Evolutionary conservation across 2,888 invertebrate genomes (phyloP), one percentile per base, ranked within the genome.

Genomic region (Periphyllus acericola): DNA sequence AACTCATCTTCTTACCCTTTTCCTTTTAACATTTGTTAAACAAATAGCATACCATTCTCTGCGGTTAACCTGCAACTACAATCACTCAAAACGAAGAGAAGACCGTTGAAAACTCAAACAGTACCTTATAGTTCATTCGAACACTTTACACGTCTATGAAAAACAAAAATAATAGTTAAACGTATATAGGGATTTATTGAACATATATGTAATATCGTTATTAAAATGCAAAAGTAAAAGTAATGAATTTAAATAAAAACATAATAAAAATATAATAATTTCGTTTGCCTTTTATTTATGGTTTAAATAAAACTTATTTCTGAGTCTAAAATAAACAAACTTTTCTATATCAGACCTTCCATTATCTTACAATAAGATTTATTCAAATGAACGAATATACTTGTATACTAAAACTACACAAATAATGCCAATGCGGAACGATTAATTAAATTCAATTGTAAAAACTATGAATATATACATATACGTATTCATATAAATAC

Each of bases 41-140:
- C 85, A 78, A 76, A 84, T 84, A 34, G 32, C 46, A 32, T 25
- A 46, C 36, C 60, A 60, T 72, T 60, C 25, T 75, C 34, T 46
- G 46, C n/a, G 79, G 85, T 85, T 85, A 79, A 86, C 85, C 85
- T n/a, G n/a, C n/a, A 55, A 76, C 74, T 36, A 55, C 84, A 76
- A 84, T 84, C 76, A 55, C 68, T 84, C 84, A 76, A 76, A 84
- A 46, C 74, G n/a, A n/a, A 34, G 36, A 74, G 55, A 83, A 60
- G 60, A 14, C 74, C 55, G 74, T 36, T 36, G 55, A 36, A 82
- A 83, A 83, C 74, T 60, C 74, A 19, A 29, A 83, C 72, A 40
- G 74, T 55, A 79, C 11, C n/a, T 82, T 72, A n/a, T 52, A 52
- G 82, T 72, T 72, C 71, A 72, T 72, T 72, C 71, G 46, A n/a